Evolutionary conservation across 2,888 invertebrate species (phyloP).

Genomic region (Taphrorychus bicolor): DNA sequence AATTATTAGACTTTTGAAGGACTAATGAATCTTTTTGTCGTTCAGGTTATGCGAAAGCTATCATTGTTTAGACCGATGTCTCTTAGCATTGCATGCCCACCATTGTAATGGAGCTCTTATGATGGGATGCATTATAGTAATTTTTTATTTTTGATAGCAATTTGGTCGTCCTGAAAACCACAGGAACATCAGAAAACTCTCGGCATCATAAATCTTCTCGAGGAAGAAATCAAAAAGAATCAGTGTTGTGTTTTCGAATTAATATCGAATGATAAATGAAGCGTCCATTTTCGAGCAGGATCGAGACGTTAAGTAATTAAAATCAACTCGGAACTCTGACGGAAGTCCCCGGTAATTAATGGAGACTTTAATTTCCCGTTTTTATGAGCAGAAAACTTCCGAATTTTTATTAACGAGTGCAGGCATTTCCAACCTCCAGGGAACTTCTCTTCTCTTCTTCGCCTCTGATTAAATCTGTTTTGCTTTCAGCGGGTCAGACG

Average conservation of each 20-base stretch:
- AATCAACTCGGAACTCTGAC: slow-evolving; percentile 26
- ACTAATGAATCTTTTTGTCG: too few species aligned
- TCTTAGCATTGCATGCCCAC: too few species aligned
- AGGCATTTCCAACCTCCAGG: slow-evolving; percentile 4
- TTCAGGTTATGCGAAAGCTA: too few species aligned
- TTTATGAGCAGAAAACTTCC: slow-evolving; percentile 17
- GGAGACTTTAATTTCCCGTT: slow-evolving; percentile 27
- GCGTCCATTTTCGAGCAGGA: slow-evolving; percentile 11
- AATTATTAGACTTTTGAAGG: too few species aligned
- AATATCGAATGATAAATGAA: slow-evolving; percentile 9
- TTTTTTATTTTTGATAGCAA: too few species aligned
- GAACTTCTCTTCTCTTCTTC: not conserved
- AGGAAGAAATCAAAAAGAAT: not conserved
- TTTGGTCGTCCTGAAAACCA: too few species aligned
- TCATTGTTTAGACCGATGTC: too few species aligned
- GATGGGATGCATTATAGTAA: too few species aligned
- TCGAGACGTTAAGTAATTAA: slow-evolving; percentile 29
- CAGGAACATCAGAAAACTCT: too few species aligned
- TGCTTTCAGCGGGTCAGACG: too few species aligned
- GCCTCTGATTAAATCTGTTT: too few species aligned
- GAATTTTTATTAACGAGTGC: slow-evolving; percentile 25
- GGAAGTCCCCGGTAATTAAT: slow-evolving; percentile 29
- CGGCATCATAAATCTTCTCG: not conserved
- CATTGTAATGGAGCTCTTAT: too few species aligned
- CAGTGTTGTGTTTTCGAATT: slow-evolving; percentile 3